Base-by-base conservation (phyloP, 2,797 vertebrate species). In the Fistularia tabacaria region DNA sequence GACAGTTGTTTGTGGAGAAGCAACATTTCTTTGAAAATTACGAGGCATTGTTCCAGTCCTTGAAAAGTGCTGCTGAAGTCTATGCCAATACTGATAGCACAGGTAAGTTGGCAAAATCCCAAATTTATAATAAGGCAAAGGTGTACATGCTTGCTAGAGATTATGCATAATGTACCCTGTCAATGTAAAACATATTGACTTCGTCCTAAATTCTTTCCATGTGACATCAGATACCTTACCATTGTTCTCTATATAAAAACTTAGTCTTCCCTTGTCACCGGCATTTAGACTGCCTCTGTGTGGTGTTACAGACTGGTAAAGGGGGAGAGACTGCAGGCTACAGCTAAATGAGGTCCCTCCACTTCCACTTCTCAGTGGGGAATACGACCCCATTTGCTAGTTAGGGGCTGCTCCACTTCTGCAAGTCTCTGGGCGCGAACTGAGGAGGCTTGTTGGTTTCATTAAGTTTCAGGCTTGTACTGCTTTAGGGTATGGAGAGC, bases 11-110 rank as follows among this genome's bases (percentile, higher is more conserved):
- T 71, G 94, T 98, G 82, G 95, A 98, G 82, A 93, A 91, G 36
- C 95, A 92, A 51, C 91, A 89, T 64, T 96, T 98, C 82, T 95
- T 97, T 85, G 93, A 96, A 53, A 93, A 93, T 43, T 97, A 95
- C 38, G 94, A 97, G 77, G 84, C 89, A 40, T 90, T 94, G 49
- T 94, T 94, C 80, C 90, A 93, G 81, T 92, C 93, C 57, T 81
- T 98, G 84, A 97, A 95, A 74, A 85, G 82, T 79, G 85, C 93
- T 53, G 92, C 93, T 57, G 95, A 98, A 75, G 87, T 89, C 62
- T 97, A 95, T 8, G 70, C 94, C 66, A 92, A 79, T 81, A 88
- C 90, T 44, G 93, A 96, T 41, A 91, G 92, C 53, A 93, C 94
- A 91, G 92, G 95, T 98, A 85, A 55, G 92, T 25, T 25, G 25